Conservation (phyloP, 1,140 invertebrate genomes). For the Listronotus oregonensis region DNA sequence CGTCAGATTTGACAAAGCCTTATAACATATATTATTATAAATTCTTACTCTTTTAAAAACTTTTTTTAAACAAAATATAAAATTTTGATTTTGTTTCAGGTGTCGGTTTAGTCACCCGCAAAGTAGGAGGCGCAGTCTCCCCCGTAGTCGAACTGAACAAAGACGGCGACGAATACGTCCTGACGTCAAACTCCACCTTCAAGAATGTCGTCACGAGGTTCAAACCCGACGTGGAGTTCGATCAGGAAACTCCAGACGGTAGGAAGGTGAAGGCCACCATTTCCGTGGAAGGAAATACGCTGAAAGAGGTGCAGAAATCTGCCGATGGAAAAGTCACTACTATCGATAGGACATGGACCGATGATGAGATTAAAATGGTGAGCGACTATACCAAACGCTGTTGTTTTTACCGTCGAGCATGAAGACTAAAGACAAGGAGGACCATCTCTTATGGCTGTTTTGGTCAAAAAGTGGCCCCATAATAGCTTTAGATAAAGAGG, state of each 20-base stretch:
- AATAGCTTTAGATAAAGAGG: too few species aligned
- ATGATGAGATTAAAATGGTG: slow-evolving; percentile 74
- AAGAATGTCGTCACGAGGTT: slow-evolving; percentile 81
- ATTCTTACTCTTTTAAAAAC: too few species aligned
- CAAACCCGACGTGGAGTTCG: slow-evolving; percentile 81
- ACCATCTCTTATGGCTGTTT: too few species aligned
- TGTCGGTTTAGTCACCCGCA: slow-evolving; percentile 74
- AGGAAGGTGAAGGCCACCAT: slow-evolving; percentile 77
- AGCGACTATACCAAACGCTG: slow-evolving; percentile 38
- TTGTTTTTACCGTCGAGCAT: not conserved
- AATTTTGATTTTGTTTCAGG: slow-evolving; percentile 60
- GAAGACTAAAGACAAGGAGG: too few species aligned
- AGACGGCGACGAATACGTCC: slow-evolving; percentile 69
- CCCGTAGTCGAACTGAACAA: slow-evolving; percentile 74
- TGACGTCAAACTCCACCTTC: slow-evolving; percentile 83
- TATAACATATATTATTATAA: too few species aligned
- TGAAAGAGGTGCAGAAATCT: slow-evolving; percentile 73
- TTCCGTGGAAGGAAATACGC: slow-evolving; percentile 69
- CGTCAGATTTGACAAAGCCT: too few species aligned
- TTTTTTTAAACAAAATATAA: too few species aligned
- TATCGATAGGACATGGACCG: slow-evolving; percentile 70
- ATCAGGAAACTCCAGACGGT: slow-evolving; percentile 85
- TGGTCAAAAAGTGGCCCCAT: too few species aligned
- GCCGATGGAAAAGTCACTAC: slow-evolving; percentile 67
- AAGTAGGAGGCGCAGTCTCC: slow-evolving; percentile 74